A percentile compares a stretch with the other conserved stretches of the same genome.
Conservation (phyloP, 2,797 vertebrate genomes). For the Chloroceryle inda region DNA sequence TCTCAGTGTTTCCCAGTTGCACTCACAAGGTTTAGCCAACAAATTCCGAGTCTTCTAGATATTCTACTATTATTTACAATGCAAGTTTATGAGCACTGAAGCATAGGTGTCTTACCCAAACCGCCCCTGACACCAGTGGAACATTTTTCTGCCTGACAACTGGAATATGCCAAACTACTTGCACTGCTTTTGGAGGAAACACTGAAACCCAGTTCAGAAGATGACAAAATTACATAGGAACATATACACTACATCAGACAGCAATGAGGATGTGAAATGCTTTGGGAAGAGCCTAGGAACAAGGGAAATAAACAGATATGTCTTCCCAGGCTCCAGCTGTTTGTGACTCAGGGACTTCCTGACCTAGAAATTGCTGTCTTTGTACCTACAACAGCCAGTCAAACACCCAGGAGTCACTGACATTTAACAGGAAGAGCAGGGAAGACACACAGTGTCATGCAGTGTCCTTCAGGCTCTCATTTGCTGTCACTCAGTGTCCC, state of each 20-base stretch:
- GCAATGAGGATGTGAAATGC: not conserved
- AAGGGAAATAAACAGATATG: not conserved
- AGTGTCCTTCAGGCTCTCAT: not conserved
- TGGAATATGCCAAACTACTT: not conserved
- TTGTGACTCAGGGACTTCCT: not conserved
- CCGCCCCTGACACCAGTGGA: not conserved
- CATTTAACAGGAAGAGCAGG: not conserved
- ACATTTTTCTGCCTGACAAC: not conserved
- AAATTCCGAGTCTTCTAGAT: not conserved
- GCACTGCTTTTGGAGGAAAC: not conserved
- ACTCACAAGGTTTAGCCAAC: not conserved
- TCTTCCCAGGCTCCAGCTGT: not conserved
- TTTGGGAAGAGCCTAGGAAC: not conserved
- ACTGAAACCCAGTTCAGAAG: not conserved
- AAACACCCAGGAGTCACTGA: not conserved
- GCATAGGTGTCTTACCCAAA: not conserved
- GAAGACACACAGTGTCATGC: not conserved
- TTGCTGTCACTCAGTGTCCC: not conserved
- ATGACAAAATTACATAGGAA: not conserved
- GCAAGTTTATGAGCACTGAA: not conserved
- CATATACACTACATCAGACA: not conserved
- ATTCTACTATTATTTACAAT: not conserved
- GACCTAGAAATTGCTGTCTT: not conserved
- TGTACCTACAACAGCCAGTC: not conserved
- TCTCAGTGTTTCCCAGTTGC: not conserved